These are phyloP conservation scores for Papilio protenor DNA, from an alignment of 2,888 invertebrate genomes.

Conservation along the genomic window DNA sequence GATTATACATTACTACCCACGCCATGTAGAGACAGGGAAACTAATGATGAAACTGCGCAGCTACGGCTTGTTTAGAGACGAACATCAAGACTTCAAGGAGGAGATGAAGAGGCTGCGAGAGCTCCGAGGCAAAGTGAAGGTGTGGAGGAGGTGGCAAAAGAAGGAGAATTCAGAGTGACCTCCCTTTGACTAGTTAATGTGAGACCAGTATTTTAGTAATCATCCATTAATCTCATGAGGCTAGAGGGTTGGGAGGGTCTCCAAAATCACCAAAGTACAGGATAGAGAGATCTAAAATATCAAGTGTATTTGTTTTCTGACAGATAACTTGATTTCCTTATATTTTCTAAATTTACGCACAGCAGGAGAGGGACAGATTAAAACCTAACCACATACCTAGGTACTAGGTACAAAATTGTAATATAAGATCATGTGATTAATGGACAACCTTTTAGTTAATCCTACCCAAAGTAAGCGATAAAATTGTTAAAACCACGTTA, in stretches of 20 bases:
- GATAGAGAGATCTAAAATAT: too few relatives aligned
- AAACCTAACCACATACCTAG: too few relatives aligned
- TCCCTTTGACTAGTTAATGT: neutral
- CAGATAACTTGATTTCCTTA: too few relatives aligned
- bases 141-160: conserved; percentile 79
- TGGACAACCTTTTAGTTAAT: neutral
- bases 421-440: too few relatives aligned
- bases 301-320: too few relatives aligned
- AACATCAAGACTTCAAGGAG: conserved; percentile 95
- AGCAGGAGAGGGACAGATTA: too few relatives aligned
- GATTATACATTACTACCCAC: conserved; percentile 93
- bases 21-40: conserved; percentile 89
- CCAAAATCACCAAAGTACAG: too few relatives aligned
- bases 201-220: neutral
- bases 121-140: conserved; percentile 89
- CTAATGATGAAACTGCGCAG: conserved; percentile 89
- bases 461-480: neutral
- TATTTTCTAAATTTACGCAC: too few relatives aligned
- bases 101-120: conserved; percentile 91
- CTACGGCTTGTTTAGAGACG: conserved; percentile 93
- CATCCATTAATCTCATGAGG: too few relatives aligned
- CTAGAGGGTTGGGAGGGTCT: too few relatives aligned
- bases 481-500: neutral
- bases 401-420: too few relatives aligned
- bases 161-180: conserved; percentile 48